Conservation (phyloP, 2,888 invertebrate genomes). For the Cosmopolites sordidus region DNA sequence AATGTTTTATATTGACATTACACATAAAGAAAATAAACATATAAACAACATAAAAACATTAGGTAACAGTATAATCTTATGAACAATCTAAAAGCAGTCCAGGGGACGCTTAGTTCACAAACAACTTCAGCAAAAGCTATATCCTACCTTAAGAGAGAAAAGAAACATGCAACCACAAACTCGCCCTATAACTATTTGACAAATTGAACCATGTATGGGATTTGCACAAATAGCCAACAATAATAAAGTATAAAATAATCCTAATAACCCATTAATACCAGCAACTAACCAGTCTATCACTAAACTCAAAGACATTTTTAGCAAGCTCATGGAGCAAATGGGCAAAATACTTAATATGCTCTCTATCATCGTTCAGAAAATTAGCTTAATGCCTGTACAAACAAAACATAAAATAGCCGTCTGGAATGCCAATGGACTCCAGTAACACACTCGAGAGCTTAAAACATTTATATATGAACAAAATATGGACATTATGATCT, state of each 20-base stretch:
- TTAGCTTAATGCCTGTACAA: conserved; percentile 10
- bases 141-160: conserved; percentile 1
- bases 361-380: conserved; percentile 22
- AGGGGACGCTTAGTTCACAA: no score
- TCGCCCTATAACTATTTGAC: not conserved
- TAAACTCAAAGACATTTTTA: conserved; percentile 23
- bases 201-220: not conserved
- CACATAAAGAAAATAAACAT: no score
- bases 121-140: no score
- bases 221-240: conserved; percentile 1
- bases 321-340: conserved; percentile 25
- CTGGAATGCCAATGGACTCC: conserved; percentile 27
- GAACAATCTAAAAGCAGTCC: no score
- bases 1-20: not conserved
- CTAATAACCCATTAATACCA: conserved; percentile 10
- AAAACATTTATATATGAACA: not conserved
- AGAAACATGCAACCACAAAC: conserved; percentile 2
- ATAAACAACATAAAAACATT: no score
- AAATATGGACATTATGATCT: conserved; percentile 24
- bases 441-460: conserved; percentile 22
- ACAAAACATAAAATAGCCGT: conserved; percentile 21
- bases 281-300: not conserved
- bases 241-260: conserved; percentile 6
- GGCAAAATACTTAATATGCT: conserved; percentile 25
- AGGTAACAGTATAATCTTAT: not conserved